Percentiles rank a stretch among this genome's conserved stretches.
Evolutionary conservation across 1,140 invertebrate genomes (phyloP).

Genomic region (Camponotus floridanus): DNA sequence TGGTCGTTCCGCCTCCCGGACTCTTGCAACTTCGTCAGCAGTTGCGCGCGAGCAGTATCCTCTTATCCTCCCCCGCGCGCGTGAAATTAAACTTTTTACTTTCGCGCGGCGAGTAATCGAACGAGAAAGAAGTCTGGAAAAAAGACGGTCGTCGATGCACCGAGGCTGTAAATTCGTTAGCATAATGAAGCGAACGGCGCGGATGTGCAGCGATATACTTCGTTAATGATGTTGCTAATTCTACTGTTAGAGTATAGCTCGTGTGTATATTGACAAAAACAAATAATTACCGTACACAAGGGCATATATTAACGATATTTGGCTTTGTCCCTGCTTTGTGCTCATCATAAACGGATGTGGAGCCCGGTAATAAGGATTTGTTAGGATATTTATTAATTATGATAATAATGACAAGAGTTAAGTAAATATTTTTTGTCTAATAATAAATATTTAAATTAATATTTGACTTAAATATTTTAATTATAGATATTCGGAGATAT

Average conservation of each 20-base stretch:
- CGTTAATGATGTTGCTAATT: constrained; percentile 33
- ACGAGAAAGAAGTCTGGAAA: background rate
- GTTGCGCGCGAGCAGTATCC: background rate
- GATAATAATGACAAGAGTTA: background rate
- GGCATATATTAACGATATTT: constrained; percentile 41
- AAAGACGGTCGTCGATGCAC: background rate
- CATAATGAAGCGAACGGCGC: constrained; percentile 10
- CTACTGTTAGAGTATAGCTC: background rate
- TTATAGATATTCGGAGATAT: background rate
- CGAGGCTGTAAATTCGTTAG: constrained; percentile 26
- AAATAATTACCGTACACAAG: background rate
- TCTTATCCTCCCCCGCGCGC: background rate
- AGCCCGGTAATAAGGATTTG: background rate
- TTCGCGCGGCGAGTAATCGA: constrained; percentile 19
- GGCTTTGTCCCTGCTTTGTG: constrained; percentile 2
- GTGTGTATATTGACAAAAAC: background rate
- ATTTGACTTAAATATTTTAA: too few species aligned
- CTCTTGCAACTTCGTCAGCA: constrained; percentile 8
- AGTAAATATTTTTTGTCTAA: background rate
- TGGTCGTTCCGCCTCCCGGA: background rate
- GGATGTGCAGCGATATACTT: background rate
- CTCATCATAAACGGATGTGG: background rate
- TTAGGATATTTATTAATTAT: background rate
- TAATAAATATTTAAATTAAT: background rate
- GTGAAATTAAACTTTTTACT: constrained; percentile 64